Conservation (phyloP, 2,888 invertebrate genomes). For the Melitaea athalia region DNA sequence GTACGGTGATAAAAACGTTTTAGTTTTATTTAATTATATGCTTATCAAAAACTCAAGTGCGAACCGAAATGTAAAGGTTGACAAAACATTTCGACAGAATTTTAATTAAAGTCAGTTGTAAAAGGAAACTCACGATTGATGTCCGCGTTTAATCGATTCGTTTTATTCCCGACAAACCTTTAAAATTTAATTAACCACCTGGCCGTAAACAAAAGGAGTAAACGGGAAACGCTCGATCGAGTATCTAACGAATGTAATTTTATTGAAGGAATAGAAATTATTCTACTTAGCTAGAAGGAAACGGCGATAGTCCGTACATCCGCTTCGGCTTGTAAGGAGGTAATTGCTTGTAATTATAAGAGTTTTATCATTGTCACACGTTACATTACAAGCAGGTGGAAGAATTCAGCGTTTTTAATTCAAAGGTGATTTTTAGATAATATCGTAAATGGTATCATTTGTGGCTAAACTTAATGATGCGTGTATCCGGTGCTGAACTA, state of each 20-base stretch:
- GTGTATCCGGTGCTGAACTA: no score
- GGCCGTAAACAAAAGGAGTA: constrained; percentile 47
- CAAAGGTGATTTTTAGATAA: no score
- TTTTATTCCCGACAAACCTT: constrained; percentile 60
- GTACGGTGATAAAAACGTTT: no score
- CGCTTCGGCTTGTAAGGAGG: constrained; percentile 45
- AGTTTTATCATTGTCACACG: not conserved
- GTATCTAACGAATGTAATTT: constrained; percentile 30
- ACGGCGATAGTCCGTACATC: constrained; percentile 69
- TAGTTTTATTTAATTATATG: not conserved
- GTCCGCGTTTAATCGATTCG: constrained; percentile 54
- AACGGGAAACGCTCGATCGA: constrained; percentile 28
- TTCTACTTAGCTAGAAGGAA: constrained; percentile 52
- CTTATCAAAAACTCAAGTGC: not conserved
- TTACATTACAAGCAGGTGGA: not conserved
- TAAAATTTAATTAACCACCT: constrained; percentile 74
- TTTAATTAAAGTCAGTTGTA: constrained; percentile 50
- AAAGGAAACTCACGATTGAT: constrained; percentile 50
- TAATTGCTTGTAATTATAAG: constrained; percentile 18
- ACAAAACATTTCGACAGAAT: constrained; percentile 48
- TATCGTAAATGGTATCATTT: no score
- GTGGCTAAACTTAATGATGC: no score
- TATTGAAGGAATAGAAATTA: constrained; percentile 29
- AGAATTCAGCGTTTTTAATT: not conserved
- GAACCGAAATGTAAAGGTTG: constrained; percentile 38